These are phyloP conservation scores for Poecilia picta DNA, from an alignment of 2,797 vertebrate genomes.

Conservation along the genomic window DNA sequence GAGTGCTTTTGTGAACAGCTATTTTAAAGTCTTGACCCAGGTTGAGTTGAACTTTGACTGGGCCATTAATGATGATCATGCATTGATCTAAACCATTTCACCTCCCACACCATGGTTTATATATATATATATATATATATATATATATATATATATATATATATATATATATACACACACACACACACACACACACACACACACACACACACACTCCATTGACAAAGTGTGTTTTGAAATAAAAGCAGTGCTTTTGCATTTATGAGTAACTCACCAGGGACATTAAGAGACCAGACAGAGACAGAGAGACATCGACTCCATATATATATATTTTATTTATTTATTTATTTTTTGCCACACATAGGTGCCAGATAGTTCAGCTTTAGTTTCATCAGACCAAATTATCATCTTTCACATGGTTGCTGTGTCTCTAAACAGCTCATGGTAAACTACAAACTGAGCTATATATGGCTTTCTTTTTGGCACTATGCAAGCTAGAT, in stretches of 20 bases:
- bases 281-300: not conserved
- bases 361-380: not conserved
- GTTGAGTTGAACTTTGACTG: not conserved
- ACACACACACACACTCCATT: not conserved
- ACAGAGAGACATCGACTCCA: no score
- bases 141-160: no score
- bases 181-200: not conserved
- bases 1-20: not conserved
- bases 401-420: not conserved
- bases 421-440: not conserved
- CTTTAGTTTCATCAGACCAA: not conserved
- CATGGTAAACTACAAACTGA: not conserved
- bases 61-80: not conserved
- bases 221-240: not conserved
- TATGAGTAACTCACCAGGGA: not conserved
- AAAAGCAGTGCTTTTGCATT: not conserved
- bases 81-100: not conserved
- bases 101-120: not conserved
- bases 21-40: not conserved
- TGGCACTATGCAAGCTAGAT: not conserved
- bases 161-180: no score
- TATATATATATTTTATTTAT: no score
- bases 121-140: no score
- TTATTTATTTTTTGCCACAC: not conserved
- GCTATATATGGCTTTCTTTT: not conserved